A percentile compares a stretch with the other conserved stretches of the same genome.
phyloP scores from a whole-genome alignment of 2,113 vertebrate species.

The Pseudopipra pipra region DNA sequence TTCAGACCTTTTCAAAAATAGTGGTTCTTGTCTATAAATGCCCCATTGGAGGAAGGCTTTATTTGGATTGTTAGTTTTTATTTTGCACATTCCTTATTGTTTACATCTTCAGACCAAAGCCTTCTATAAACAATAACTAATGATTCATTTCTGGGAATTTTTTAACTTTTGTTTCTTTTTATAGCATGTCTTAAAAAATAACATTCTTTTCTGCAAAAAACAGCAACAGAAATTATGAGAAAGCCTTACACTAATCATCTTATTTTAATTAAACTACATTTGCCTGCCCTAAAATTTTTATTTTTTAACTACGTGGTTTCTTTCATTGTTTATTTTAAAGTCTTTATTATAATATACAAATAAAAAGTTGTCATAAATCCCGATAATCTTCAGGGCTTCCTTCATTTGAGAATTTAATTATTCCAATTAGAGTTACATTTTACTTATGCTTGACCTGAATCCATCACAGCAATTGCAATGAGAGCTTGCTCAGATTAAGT shows the following conservation, averaged over 20 bases:
- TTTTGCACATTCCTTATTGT: constrained; percentile 38
- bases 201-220: not conserved
- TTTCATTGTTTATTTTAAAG: constrained; percentile 19
- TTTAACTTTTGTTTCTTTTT: constrained; percentile 34
- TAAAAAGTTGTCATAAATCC: not conserved
- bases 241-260: not conserved
- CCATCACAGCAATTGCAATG: constrained; percentile 15
- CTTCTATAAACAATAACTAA: constrained; percentile 33
- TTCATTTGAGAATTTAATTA: constrained; percentile 14
- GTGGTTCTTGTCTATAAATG: not conserved
- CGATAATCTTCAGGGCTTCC: constrained; percentile 4
- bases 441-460: constrained; percentile 32
- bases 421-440: constrained; percentile 2
- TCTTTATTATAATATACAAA: not conserved
- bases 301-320: not conserved
- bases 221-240: not conserved
- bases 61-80: constrained; percentile 52
- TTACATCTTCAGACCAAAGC: constrained; percentile 33
- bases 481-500: constrained; percentile 31
- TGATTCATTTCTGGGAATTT: constrained; percentile 63
- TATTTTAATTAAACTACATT: not conserved
- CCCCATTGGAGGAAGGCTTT: constrained; percentile 2
- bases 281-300: not conserved
- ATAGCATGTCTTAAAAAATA: constrained; percentile 29
- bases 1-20: constrained; percentile 21